Evolutionary conservation across 2,113 vertebrate species (phyloP).

Genomic region (Sprattus sprattus): DNA sequence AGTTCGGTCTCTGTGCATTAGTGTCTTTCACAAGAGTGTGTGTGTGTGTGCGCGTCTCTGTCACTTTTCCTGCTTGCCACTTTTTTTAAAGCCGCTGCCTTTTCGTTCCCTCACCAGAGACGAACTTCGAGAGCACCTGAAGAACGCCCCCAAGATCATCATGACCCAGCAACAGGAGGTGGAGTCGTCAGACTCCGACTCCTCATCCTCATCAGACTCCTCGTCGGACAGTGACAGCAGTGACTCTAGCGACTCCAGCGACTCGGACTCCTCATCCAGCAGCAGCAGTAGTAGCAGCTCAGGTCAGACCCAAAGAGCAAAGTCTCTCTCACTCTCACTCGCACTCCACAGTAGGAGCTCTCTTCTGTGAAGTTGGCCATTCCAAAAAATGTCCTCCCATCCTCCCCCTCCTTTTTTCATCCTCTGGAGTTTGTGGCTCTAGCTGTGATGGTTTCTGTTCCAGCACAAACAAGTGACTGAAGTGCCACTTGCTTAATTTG

Average conservation of each 20-base stretch:
- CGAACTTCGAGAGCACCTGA: constrained; percentile 93
- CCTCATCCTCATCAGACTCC: constrained; percentile 72
- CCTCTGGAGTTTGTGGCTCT: not conserved
- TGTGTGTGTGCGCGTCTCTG: not conserved
- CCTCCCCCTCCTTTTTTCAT: not conserved
- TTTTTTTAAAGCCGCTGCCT: not conserved
- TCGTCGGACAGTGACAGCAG: constrained; percentile 54
- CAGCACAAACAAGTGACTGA: not conserved
- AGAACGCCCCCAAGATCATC: constrained; percentile 96
- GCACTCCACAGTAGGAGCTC: not conserved
- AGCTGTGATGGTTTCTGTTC: not conserved
- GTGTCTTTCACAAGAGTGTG: not conserved
- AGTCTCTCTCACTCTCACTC: too few relatives aligned
- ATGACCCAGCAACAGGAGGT: constrained; percentile 95
- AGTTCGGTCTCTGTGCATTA: not conserved
- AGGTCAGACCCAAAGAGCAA: constrained; percentile 63
- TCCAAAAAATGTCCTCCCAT: not conserved
- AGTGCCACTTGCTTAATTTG: not conserved
- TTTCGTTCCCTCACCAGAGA: constrained; percentile 72
- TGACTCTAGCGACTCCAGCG: constrained; percentile 78
- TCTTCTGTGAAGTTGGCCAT: not conserved
- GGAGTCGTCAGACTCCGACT: constrained; percentile 77
- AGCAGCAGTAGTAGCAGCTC: constrained; percentile 74
- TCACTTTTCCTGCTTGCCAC: not conserved
- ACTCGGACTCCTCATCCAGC: constrained; percentile 67